These are phyloP conservation scores for Scrobipalpa atriplicella DNA, from an alignment of 2,888 invertebrate species.

Conservation along the genomic window DNA sequence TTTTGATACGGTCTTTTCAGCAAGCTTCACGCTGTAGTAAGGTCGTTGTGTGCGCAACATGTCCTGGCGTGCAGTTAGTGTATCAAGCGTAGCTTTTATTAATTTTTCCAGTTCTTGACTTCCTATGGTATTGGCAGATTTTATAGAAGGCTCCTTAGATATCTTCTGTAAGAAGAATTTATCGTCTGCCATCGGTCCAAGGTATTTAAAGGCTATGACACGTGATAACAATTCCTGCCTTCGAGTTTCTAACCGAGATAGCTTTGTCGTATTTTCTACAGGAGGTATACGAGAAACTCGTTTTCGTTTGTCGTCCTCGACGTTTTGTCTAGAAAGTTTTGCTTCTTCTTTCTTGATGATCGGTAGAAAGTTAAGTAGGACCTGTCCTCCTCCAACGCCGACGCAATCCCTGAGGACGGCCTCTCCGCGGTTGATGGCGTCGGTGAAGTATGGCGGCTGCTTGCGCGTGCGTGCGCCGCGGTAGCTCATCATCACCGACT, in stretches of 20 bases:
- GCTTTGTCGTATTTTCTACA: slow-evolving; percentile 53
- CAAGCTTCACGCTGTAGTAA: slow-evolving; percentile 68
- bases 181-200: slow-evolving; percentile 76
- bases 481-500: slow-evolving; percentile 70
- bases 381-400: slow-evolving; percentile 66
- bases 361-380: slow-evolving; percentile 70
- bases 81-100: slow-evolving; percentile 61
- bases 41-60: slow-evolving; percentile 72
- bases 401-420: slow-evolving; percentile 76
- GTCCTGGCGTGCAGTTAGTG: slow-evolving; percentile 67
- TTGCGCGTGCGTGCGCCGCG: slow-evolving; percentile 61
- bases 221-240: slow-evolving; percentile 63
- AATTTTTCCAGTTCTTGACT: slow-evolving; percentile 54
- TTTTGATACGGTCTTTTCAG: slow-evolving; percentile 70
- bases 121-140: slow-evolving; percentile 66
- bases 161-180: slow-evolving; percentile 71
- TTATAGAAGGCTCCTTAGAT: slow-evolving; percentile 52
- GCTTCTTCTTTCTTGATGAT: slow-evolving; percentile 55
- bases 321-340: slow-evolving; percentile 47
- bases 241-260: slow-evolving; percentile 72
- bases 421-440: slow-evolving; percentile 72
- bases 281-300: slow-evolving; percentile 68
- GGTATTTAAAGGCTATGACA: slow-evolving; percentile 74
- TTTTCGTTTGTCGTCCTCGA: slow-evolving; percentile 42
- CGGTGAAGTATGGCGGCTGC: slow-evolving; percentile 72